Evolutionary conservation across 1,140 invertebrate species (phyloP), one percentile per base, ranked within the genome.

Genomic region (Aphelenchoides besseyi): DNA sequence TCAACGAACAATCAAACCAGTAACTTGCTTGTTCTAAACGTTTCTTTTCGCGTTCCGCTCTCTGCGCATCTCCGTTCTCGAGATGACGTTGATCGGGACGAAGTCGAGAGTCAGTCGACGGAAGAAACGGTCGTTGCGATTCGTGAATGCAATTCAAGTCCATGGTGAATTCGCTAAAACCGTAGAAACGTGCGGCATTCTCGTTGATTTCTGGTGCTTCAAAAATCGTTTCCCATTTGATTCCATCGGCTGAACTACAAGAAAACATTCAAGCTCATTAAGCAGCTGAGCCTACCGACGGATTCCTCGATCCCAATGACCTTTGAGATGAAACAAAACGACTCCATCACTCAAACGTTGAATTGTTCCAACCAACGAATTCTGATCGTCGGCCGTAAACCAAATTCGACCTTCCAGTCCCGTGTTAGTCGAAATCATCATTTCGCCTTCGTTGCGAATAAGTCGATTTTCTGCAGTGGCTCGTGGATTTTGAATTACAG

Each of bases 91-190:
- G 69, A 48, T 77, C 75, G 3, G 73, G 77, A 5, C 75, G 76
- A 30, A 80, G 59, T 26, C 75, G 77, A 64, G 52, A 74, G 68
- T 77, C 75, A 1, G 75, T 80, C 23, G 23, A 29, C 18, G 75
- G 75, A 26, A 77, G 48, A 8, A 18, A 3, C 8, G 73, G 23
- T n/a, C 36, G 54, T 9, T 79, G 66, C 16, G 79, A 76, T 12
- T 76, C 30, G 35, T 33, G 28, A 3, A 79, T 12, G 32, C 80
- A 78, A 48, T 76, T 76, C 63, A 76, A 53, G 9, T 26, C 52
- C 74, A 76, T 72, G 33, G 73, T 77, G 33, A 76, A 76, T 16
- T 33, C 32, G 54, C 36, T 80, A 72, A 76, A 76, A 55, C 74
- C 74, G 74, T 81, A 76, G 73, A 64, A 80, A 29, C 66, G 32